A percentile compares a stretch with the other conserved stretches of the same genome.
Evolutionary conservation across 1,140 invertebrate genomes (phyloP).

Genomic region (Zelostemma sp.): DNA sequence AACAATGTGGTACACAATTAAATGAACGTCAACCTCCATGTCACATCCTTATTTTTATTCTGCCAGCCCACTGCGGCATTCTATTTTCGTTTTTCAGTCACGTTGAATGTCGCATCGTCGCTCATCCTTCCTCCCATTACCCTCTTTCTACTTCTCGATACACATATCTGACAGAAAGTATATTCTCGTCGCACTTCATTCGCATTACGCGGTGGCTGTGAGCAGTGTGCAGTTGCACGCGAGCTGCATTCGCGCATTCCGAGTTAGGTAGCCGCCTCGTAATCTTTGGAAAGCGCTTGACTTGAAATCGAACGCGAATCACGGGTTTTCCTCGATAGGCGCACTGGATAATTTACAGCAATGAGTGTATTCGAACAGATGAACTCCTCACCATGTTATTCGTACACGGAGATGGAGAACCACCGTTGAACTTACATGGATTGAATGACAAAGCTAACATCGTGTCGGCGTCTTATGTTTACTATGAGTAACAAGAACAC

Average conservation of each 20-base stretch:
- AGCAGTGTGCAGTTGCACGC: slow-evolving; percentile 29
- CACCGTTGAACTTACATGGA: neutral
- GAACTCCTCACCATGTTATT: slow-evolving; percentile 3
- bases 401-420: neutral
- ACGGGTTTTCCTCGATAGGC: slow-evolving; percentile 30
- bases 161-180: slow-evolving; percentile 40
- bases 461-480: neutral
- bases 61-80: neutral
- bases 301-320: slow-evolving; percentile 39
- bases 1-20: too few relatives aligned
- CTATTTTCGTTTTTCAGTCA: slow-evolving; percentile 10
- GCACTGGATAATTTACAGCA: slow-evolving; percentile 11
- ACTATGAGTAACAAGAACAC: too few relatives aligned
- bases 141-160: slow-evolving; percentile 43
- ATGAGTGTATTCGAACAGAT: slow-evolving; percentile 21
- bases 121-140: slow-evolving; percentile 41
- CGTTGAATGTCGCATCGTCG: slow-evolving; percentile 17
- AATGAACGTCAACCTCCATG: too few relatives aligned
- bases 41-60: neutral
- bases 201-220: slow-evolving; percentile 32
- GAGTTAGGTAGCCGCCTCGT: slow-evolving; percentile 42
- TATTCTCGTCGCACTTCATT: slow-evolving; percentile 39
- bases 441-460: neutral
- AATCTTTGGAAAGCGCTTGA: slow-evolving; percentile 45
- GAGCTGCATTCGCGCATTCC: slow-evolving; percentile 31